phyloP scores from a whole-genome alignment of 2,113 vertebrate species.

The Eonycteris spelaea region DNA sequence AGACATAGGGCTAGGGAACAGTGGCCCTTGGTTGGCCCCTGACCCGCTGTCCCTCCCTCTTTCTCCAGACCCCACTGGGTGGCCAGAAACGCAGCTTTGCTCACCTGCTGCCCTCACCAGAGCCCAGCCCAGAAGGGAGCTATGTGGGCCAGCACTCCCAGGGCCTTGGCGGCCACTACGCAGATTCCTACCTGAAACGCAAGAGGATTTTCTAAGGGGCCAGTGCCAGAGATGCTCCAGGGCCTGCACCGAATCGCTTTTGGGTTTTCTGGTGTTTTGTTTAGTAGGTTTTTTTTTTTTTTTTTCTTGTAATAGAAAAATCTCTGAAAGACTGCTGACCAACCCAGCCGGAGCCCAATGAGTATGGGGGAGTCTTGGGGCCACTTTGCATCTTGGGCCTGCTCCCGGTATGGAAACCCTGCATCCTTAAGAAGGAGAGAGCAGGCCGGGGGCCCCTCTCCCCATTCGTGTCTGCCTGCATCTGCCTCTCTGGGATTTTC shows the following conservation, averaged over 20 bases:
- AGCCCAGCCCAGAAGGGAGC: constrained; percentile 92
- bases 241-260: constrained; percentile 43
- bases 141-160: constrained; percentile 96
- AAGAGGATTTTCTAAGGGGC: constrained; percentile 91
- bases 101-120: constrained; percentile 92
- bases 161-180: constrained; percentile 94
- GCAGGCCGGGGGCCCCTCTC: constrained; percentile 12
- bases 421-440: constrained; percentile 67
- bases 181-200: constrained; percentile 94
- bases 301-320: constrained; percentile 52
- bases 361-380: not conserved
- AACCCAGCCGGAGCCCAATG: constrained; percentile 46
- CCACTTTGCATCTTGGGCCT: not conserved
- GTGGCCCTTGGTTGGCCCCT: not conserved
- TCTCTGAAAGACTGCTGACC: constrained; percentile 73
- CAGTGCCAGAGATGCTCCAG: constrained; percentile 28
- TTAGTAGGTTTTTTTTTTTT: not conserved
- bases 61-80: constrained; percentile 87
- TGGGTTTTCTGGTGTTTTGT: constrained; percentile 58
- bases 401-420: constrained; percentile 22
- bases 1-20: not conserved
- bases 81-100: constrained; percentile 93
- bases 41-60: not conserved
- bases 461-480: not conserved
- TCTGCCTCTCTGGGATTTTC: constrained; percentile 15